phyloP scores from a whole-genome alignment of 2,888 invertebrate species.

The Pachymerium ferrugineum region DNA sequence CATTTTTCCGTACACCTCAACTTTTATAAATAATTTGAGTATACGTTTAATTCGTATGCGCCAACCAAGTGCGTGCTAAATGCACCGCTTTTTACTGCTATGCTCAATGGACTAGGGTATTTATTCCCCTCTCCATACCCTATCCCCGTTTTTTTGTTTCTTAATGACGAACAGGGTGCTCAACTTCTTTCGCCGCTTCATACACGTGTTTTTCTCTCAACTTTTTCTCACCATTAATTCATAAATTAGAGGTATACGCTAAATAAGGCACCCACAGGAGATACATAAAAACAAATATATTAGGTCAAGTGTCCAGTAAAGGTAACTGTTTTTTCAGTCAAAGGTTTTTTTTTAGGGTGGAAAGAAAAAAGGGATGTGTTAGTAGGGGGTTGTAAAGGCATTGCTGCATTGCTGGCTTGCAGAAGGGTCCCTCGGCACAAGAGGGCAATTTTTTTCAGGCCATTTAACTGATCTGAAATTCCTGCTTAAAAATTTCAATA shows the following conservation, averaged over 20 bases:
- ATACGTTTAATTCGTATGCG: constrained; percentile 12
- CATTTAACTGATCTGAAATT: constrained; percentile 30
- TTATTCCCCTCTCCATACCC: too few relatives aligned
- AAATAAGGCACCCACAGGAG: too few relatives aligned
- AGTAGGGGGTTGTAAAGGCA: background rate
- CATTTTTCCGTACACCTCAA: too few relatives aligned
- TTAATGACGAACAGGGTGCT: constrained; percentile 10
- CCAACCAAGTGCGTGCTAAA: background rate
- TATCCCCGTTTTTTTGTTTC: background rate
- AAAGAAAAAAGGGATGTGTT: background rate
- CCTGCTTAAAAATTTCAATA: constrained; percentile 30
- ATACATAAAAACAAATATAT: too few relatives aligned
- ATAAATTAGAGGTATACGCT: constrained; percentile 21
- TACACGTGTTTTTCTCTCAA: constrained; percentile 30
- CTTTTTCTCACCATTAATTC: constrained; percentile 32
- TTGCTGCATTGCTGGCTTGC: constrained; percentile 10
- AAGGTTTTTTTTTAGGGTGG: too few relatives aligned
- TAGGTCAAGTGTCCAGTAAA: too few relatives aligned
- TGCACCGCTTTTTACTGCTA: background rate
- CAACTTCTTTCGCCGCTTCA: background rate
- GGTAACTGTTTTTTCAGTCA: too few relatives aligned
- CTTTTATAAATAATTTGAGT: too few relatives aligned
- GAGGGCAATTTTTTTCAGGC: constrained; percentile 29
- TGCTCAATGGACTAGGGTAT: constrained; percentile 10
- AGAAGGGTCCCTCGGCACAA: constrained; percentile 21